A percentile compares a stretch with the other conserved stretches of the same genome.
These are phyloP conservation scores for Amphilophus citrinellus DNA, from an alignment of 2,113 vertebrate genomes.

Conservation along the genomic window DNA sequence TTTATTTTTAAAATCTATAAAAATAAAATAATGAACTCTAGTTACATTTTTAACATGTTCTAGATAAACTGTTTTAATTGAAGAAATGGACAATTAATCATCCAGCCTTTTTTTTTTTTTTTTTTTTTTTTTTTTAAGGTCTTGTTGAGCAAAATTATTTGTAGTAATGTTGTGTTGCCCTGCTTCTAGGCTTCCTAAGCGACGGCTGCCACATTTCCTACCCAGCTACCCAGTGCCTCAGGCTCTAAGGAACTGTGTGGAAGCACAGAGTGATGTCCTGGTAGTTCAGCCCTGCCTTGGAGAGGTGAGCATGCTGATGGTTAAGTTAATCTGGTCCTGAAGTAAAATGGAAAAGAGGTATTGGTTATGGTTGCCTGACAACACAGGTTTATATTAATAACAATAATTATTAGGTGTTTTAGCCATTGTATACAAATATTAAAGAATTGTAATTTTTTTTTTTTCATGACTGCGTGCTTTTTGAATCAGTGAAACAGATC, in stretches of 20 bases:
- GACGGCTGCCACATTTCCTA: conserved; percentile 62
- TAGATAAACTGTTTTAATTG: too few relatives aligned
- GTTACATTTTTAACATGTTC: too few relatives aligned
- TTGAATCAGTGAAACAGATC: neutral
- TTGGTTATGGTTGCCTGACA: neutral
- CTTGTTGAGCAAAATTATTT: neutral
- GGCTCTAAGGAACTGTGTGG: conserved; percentile 66
- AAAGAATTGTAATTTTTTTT: too few relatives aligned
- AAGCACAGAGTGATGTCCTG: conserved; percentile 60
- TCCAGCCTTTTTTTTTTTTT: too few relatives aligned
- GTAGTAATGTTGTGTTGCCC: neutral
- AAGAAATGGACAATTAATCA: too few relatives aligned
- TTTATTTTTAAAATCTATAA: too few relatives aligned
- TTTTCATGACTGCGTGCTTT: neutral
- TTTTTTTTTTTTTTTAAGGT: too few relatives aligned
- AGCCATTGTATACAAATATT: too few relatives aligned
- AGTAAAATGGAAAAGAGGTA: neutral
- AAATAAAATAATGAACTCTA: too few relatives aligned
- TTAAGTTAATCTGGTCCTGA: neutral
- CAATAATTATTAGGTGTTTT: too few relatives aligned
- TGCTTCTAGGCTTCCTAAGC: conserved; percentile 45
- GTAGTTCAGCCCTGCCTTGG: conserved; percentile 64
- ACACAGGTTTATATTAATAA: neutral
- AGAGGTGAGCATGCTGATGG: conserved; percentile 52
- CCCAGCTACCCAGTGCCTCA: conserved; percentile 51